Evolutionary conservation across 2,888 invertebrate species (phyloP).

Genomic region (Eupithecia pulchellata): DNA sequence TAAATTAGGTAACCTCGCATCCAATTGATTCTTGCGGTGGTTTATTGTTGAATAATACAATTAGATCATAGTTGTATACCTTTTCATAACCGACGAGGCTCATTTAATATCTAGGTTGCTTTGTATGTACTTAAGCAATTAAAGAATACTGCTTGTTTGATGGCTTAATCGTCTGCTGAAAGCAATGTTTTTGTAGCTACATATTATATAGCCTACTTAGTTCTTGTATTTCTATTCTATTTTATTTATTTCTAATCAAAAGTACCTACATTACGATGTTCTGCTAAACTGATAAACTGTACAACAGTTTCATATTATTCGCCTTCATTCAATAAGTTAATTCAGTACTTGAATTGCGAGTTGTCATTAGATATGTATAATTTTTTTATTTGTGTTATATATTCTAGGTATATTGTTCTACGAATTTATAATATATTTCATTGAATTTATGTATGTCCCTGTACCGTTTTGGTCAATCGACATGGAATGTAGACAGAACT

Average conservation of each 20-base stretch:
- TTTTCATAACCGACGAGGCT: slow-evolving; percentile 43
- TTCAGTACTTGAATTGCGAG: too few relatives aligned
- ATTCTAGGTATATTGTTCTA: too few relatives aligned
- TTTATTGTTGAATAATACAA: slow-evolving; percentile 44
- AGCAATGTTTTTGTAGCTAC: slow-evolving; percentile 1
- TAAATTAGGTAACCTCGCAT: slow-evolving; percentile 32
- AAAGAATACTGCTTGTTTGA: slow-evolving; percentile 17
- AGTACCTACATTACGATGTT: too few relatives aligned
- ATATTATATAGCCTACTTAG: background rate
- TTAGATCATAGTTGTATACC: slow-evolving; percentile 43
- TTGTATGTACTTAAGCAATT: background rate
- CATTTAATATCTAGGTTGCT: slow-evolving; percentile 40
- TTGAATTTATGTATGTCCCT: background rate
- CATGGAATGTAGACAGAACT: slow-evolving; percentile 12
- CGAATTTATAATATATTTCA: too few relatives aligned
- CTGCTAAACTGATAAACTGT: too few relatives aligned
- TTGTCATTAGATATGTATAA: too few relatives aligned
- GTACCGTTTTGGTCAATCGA: background rate
- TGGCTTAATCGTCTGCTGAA: background rate
- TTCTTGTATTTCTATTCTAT: too few relatives aligned
- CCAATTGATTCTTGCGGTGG: slow-evolving; percentile 43
- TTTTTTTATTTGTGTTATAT: too few relatives aligned
- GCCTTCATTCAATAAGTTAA: background rate
- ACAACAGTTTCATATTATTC: too few relatives aligned
- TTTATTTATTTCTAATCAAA: too few relatives aligned